Evolutionary conservation across 35 echinoderm and acorn worm genomes (phyloP).

Genomic region (Apostichopus parvimensis): DNA sequence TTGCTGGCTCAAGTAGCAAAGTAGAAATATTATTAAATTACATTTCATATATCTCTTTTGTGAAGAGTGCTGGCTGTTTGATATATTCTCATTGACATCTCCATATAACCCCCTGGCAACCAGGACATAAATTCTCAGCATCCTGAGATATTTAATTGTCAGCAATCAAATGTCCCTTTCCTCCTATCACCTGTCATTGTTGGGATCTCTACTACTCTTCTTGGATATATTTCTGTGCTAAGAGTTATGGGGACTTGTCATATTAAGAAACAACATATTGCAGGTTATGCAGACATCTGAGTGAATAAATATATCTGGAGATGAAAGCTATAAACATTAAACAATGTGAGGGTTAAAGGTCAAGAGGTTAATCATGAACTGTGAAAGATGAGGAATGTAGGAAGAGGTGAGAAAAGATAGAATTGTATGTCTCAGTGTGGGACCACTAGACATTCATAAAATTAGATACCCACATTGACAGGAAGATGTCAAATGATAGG

Average conservation of each 20-base stretch:
- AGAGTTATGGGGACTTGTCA: not conserved
- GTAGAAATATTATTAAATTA: no score
- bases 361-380: slow-evolving; percentile 44
- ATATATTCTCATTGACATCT: no score
- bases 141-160: slow-evolving; percentile 13
- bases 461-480: not conserved
- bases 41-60: no score
- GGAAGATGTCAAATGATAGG: not conserved
- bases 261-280: not conserved
- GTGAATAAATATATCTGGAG: slow-evolving; percentile 11
- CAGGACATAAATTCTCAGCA: not conserved
- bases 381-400: slow-evolving; percentile 43
- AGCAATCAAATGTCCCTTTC: not conserved
- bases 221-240: not conserved
- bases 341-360: slow-evolving; percentile 29
- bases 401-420: slow-evolving; percentile 9
- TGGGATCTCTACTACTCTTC: not conserved
- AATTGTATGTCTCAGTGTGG: not conserved
- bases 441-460: not conserved
- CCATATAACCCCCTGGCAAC: not conserved
- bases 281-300: slow-evolving; percentile 21
- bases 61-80: no score
- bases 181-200: not conserved
- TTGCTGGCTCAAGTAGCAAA: no score
- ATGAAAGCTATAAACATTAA: slow-evolving; percentile 25